Conservation (phyloP, 2,113 vertebrate genomes). For the Calyptommatus sinebrachiatus region DNA sequence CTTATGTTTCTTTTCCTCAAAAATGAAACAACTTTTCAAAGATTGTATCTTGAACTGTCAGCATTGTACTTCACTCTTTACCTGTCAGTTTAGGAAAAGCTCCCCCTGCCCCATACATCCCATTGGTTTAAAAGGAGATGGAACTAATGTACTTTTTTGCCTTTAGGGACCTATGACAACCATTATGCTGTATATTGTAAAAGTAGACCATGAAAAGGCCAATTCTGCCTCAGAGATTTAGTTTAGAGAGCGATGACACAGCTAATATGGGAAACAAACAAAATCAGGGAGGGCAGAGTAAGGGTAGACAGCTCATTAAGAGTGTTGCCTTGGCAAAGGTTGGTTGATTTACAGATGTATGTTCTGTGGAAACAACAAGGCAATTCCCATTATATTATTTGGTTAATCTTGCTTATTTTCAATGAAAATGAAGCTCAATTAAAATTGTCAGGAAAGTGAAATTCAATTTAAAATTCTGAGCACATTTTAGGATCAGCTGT, state of each 20-base stretch:
- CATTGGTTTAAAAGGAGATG: background rate
- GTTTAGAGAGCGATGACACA: background rate
- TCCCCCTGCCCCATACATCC: background rate
- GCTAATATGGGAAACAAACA: background rate
- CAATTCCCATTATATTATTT: fast-evolving
- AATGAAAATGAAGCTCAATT: background rate
- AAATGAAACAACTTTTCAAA: background rate
- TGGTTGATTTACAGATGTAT: background rate
- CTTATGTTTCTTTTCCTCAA: background rate
- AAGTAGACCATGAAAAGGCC: background rate
- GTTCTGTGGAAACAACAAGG: background rate
- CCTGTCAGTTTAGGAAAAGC: background rate
- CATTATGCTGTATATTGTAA: background rate
- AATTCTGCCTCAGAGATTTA: background rate
- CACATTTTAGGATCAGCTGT: background rate
- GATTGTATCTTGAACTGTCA: background rate
- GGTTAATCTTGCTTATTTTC: background rate
- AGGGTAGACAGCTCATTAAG: background rate
- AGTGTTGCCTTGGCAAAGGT: background rate
- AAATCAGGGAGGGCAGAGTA: background rate
- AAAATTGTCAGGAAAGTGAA: background rate
- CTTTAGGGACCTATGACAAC: background rate
- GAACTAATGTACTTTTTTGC: background rate
- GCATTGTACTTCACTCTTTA: background rate
- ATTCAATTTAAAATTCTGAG: conserved; percentile 29